These are phyloP conservation scores for Grallaria varia DNA, from an alignment of 2,113 vertebrate genomes.

Conservation along the genomic window DNA sequence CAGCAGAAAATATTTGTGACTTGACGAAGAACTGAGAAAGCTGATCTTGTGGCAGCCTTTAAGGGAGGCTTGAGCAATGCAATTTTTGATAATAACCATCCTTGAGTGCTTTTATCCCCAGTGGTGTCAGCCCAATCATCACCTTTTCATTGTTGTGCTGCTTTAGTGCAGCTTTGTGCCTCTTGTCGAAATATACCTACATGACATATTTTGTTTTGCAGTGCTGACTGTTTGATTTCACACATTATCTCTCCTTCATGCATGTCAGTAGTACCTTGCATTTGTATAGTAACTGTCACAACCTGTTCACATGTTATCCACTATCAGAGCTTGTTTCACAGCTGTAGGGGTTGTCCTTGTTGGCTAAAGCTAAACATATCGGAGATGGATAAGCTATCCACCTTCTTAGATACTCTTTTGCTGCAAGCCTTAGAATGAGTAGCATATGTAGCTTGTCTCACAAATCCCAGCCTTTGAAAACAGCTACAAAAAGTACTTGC, in stretches of 20 bases:
- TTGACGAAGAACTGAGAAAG: neutral
- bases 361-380: neutral
- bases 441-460: neutral
- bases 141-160: neutral
- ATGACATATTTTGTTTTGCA: neutral
- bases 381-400: neutral
- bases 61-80: neutral
- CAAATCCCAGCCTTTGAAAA: neutral
- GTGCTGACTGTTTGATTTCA: neutral
- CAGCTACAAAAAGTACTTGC: neutral
- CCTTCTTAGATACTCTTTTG: conserved; percentile 11
- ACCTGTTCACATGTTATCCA: neutral
- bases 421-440: neutral
- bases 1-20: neutral
- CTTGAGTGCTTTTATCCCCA: neutral
- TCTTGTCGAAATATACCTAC: neutral
- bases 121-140: neutral
- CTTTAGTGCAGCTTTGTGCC: neutral
- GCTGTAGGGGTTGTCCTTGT: neutral
- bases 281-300: conserved; percentile 20
- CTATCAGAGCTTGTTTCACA: neutral
- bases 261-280: neutral
- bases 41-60: neutral
- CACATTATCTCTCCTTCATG: neutral
- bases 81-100: neutral